Conservation (phyloP, 2,888 invertebrate species). For the Diarsia brunnea region DNA sequence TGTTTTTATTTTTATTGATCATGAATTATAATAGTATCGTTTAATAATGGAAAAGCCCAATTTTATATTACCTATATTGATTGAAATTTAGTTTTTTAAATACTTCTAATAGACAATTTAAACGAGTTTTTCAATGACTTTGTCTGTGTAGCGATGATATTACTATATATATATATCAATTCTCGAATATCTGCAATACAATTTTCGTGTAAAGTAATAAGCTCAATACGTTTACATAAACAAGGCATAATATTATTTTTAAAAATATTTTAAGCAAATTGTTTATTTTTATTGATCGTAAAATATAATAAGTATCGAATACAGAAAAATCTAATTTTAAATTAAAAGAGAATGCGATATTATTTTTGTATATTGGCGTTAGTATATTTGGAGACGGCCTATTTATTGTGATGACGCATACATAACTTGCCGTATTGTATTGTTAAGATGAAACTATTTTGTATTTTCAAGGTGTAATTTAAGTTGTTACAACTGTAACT, state of each 20-base stretch:
- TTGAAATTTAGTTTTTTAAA: slow-evolving; percentile 14
- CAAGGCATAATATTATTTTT: no score
- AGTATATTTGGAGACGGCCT: slow-evolving; percentile 29
- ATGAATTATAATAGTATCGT: background rate
- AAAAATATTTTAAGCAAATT: slow-evolving; percentile 15
- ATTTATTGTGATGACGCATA: slow-evolving; percentile 43
- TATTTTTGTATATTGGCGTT: slow-evolving; percentile 12
- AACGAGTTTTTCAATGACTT: slow-evolving; percentile 13
- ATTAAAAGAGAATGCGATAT: slow-evolving; percentile 6
- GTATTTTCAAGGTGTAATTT: background rate
- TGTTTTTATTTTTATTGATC: no score
- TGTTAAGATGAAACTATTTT: background rate
- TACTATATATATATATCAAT: slow-evolving; percentile 18
- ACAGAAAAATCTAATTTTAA: slow-evolving; percentile 8
- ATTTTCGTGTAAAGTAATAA: background rate
- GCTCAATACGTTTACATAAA: no score
- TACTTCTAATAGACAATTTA: slow-evolving; percentile 7
- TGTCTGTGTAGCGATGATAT: slow-evolving; percentile 29
- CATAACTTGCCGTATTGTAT: slow-evolving; percentile 28
- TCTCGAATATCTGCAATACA: slow-evolving; percentile 12
- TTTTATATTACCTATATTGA: background rate
- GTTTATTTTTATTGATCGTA: slow-evolving; percentile 1
- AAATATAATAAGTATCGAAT: background rate
- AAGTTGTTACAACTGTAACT: no score
- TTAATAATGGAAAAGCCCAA: background rate